Evolutionary conservation across 2,113 vertebrate species (phyloP).

Genomic region (Pseudorasbora parva): DNA sequence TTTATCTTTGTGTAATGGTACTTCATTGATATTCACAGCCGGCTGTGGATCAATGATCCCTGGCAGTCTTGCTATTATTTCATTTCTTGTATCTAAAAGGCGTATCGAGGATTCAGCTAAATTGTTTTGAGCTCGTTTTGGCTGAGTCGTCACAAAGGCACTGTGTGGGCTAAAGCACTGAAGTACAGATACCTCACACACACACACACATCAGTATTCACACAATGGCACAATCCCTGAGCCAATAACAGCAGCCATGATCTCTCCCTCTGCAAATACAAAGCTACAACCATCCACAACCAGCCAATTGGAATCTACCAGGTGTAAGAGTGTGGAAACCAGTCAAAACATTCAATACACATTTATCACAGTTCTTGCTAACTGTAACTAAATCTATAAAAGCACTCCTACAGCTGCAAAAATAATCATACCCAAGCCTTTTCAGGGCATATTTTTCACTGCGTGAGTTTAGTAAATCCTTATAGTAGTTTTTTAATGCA

Average conservation of each 20-base stretch:
- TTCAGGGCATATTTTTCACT: too few relatives aligned
- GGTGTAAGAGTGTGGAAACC: not conserved
- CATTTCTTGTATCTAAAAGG: conserved; percentile 66
- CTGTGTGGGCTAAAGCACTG: conserved; percentile 31
- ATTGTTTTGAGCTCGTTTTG: conserved; percentile 62
- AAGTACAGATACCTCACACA: conserved; percentile 10
- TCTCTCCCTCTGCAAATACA: conserved; percentile 5
- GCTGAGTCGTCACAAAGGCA: conserved; percentile 60
- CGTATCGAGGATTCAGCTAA: conserved; percentile 61
- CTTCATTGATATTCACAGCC: conserved; percentile 73
- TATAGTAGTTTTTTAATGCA: too few relatives aligned
- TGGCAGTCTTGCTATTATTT: conserved; percentile 65
- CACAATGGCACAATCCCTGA: conserved; percentile 35
- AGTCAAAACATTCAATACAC: not conserved
- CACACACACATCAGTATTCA: conserved; percentile 5
- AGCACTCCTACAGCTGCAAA: too few relatives aligned
- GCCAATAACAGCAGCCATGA: conserved; percentile 9
- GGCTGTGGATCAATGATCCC: conserved; percentile 68
- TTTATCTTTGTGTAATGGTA: conserved; percentile 65
- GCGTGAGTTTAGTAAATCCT: too few relatives aligned
- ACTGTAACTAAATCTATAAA: not conserved
- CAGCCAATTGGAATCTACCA: conserved; percentile 19
- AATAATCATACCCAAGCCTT: too few relatives aligned
- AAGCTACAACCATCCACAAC: conserved; percentile 7
- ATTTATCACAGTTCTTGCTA: not conserved